Evolutionary conservation across 2,888 invertebrate species (phyloP), one percentile per base, ranked within the genome.

Genomic region (Drepana falcataria): DNA sequence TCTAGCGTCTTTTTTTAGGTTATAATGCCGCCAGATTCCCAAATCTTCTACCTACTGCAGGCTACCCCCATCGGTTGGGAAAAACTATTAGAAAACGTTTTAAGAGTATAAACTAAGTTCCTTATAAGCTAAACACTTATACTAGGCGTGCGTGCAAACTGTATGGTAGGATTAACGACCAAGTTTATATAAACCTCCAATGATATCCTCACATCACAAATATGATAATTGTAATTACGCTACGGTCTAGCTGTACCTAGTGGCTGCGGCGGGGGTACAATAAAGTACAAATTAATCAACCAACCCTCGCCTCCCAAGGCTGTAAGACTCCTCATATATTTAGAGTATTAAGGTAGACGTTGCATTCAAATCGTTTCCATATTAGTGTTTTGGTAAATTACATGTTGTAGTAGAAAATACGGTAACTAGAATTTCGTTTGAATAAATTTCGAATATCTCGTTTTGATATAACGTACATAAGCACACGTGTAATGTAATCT

Each of bases 261-360:
- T 59, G 61, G 61, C 63, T 67, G 71, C 71, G 69, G 72, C 73
- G 75, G 69, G 70, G 75, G 70, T 77, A 72, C 74, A 64, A 79
- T 71, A 89, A 83, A 90, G 90, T 90, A 90, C 90, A 90, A 90
- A 90, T 88, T 88, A 86, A 87, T 85, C 86, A 86, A 68, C 21
- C 74, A 64, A 73, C 70, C 77, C 83, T 85, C 82, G 74, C 71
- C 78, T 73, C 67, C 59, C 66, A 74, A 56, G 71, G 82, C 85
- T 83, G 82, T 70, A 64, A 72, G 73, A 73, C 84, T 83, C 85
- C 81, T 81, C 83, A 77, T 83, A 79, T 80, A 80, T 71, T 65
- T 80, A 80, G 79, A 62, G 60, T 71, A 76, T 76, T 84, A 82
- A 72, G 68, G 73, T 78, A 79, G 81, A 79, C 61, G 80, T 84